Evolutionary conservation across 2,888 invertebrate genomes (phyloP).

Genomic region (Plusia festucae): DNA sequence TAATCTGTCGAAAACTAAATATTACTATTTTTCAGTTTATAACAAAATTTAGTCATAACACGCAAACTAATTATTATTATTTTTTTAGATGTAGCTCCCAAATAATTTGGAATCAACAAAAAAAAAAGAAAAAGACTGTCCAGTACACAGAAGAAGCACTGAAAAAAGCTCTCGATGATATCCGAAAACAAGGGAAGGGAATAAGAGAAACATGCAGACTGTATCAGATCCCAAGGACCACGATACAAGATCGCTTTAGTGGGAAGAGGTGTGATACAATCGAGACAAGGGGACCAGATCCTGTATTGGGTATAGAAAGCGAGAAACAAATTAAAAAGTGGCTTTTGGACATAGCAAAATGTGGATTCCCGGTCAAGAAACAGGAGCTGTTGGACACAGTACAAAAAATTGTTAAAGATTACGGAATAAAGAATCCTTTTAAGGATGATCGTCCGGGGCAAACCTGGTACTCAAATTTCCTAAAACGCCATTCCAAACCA

Average conservation of each 20-base stretch:
- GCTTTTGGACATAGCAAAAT: conserved; percentile 58
- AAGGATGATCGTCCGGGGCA: conserved; percentile 41
- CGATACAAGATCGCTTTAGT: conserved; percentile 13
- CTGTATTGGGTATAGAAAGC: conserved; percentile 1
- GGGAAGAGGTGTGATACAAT: background rate
- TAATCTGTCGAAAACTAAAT: too few relatives aligned
- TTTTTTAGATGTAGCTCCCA: background rate
- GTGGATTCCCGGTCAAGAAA: conserved; percentile 64
- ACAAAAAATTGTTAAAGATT: conserved; percentile 45
- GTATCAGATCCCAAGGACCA: conserved; percentile 44
- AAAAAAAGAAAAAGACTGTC: too few relatives aligned
- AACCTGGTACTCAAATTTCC: conserved; percentile 51
- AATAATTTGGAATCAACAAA: too few relatives aligned
- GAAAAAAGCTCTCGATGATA: too few relatives aligned
- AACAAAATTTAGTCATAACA: background rate
- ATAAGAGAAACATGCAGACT: too few relatives aligned
- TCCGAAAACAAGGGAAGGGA: too few relatives aligned
- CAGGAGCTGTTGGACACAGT: conserved; percentile 57
- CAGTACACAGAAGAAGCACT: too few relatives aligned
- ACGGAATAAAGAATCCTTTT: conserved; percentile 22
- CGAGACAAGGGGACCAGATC: background rate
- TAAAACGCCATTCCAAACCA: background rate
- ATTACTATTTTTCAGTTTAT: too few relatives aligned
- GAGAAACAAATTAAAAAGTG: conserved; percentile 30
- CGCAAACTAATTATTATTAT: background rate